These are phyloP conservation scores for Electrophaes corylata DNA, from an alignment of 2,888 invertebrate species.

Conservation along the genomic window DNA sequence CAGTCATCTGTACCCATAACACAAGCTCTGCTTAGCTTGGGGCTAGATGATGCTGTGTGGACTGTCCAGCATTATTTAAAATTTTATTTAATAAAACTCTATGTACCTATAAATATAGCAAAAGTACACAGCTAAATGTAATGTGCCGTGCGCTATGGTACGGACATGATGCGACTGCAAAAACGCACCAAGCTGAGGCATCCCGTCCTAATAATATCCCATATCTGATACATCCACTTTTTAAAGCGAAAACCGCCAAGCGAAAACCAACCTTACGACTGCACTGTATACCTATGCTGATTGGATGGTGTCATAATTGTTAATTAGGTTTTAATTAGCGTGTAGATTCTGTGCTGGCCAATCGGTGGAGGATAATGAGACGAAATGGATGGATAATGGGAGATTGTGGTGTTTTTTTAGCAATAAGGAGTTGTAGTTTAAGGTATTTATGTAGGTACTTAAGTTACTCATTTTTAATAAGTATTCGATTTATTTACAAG, in stretches of 20 bases:
- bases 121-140: constrained; percentile 19
- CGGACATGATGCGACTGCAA: constrained; percentile 49
- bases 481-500: background rate
- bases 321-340: constrained; percentile 58
- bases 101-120: constrained; percentile 1
- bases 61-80: no score
- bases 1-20: no score
- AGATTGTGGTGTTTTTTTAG: constrained; percentile 1
- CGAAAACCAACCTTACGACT: constrained; percentile 44
- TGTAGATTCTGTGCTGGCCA: constrained; percentile 41
- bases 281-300: constrained; percentile 53
- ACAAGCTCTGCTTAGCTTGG: no score
- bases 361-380: constrained; percentile 35
- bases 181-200: constrained; percentile 56
- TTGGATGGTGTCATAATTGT: constrained; percentile 61
- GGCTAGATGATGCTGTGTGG: no score
- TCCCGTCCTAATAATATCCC: constrained; percentile 71
- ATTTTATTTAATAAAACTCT: no score
- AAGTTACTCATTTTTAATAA: background rate
- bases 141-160: constrained; percentile 53
- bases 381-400: constrained; percentile 16
- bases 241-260: constrained; percentile 48
- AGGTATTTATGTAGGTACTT: background rate
- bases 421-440: background rate
- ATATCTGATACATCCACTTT: constrained; percentile 66